Evolutionary conservation across 2,888 invertebrate genomes (phyloP).

Genomic region (Caenorhabditis sinica): DNA sequence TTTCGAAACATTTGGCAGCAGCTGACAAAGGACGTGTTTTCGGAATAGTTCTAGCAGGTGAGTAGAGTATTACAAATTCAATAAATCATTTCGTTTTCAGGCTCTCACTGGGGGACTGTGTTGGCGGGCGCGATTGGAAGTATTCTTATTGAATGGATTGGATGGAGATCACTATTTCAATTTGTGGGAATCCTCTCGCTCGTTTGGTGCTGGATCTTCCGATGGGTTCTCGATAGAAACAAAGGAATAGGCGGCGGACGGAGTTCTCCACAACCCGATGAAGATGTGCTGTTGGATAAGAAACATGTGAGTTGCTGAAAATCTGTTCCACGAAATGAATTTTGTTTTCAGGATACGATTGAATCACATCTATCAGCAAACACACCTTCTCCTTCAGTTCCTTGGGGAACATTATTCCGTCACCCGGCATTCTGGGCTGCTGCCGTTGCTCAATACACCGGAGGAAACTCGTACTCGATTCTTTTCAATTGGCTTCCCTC

Average conservation of each 20-base stretch:
- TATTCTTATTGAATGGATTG: slow-evolving; percentile 87
- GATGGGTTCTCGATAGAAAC: slow-evolving; percentile 51
- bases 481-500: slow-evolving; percentile 89
- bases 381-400: slow-evolving; percentile 84
- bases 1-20: slow-evolving; percentile 87
- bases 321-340: too few species aligned
- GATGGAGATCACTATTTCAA: slow-evolving; percentile 88
- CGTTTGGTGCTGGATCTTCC: slow-evolving; percentile 70
- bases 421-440: slow-evolving; percentile 88
- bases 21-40: slow-evolving; percentile 88
- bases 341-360: slow-evolving; percentile 40
- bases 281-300: slow-evolving; percentile 64
- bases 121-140: slow-evolving; percentile 88
- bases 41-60: slow-evolving; percentile 87
- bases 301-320: slow-evolving; percentile 36
- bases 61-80: slow-evolving; percentile 82
- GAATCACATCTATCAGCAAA: slow-evolving; percentile 55
- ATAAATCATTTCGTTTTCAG: slow-evolving; percentile 16
- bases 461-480: slow-evolving; percentile 89
- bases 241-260: slow-evolving; percentile 40
- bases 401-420: slow-evolving; percentile 87
- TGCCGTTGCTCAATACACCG: slow-evolving; percentile 88
- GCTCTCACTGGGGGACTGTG: slow-evolving; percentile 86
- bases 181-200: slow-evolving; percentile 85
- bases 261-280: slow-evolving; percentile 61